Conservation (phyloP, 2,888 invertebrate genomes). For the Polydrusus pterygomalis region DNA sequence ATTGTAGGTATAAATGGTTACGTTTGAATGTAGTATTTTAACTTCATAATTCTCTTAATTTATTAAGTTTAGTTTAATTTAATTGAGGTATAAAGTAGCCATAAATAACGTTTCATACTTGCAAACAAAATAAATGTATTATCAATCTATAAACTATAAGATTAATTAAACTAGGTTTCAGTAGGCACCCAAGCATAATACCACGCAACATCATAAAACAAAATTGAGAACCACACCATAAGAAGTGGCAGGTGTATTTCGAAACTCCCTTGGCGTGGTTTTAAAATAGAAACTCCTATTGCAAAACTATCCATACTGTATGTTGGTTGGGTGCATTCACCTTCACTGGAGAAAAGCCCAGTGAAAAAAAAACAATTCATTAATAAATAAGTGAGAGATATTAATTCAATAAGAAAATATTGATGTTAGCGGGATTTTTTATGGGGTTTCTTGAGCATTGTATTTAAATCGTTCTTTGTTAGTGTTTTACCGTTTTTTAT, state of each 20-base stretch:
- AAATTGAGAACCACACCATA: conserved; percentile 13
- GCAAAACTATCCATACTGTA: conserved; percentile 10
- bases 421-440: conserved; percentile 7
- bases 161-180: too few species aligned
- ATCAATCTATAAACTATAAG: too few species aligned
- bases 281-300: conserved; percentile 32
- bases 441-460: conserved; percentile 11
- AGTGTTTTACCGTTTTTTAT: conserved; percentile 1
- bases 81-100: too few species aligned
- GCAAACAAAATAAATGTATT: too few species aligned
- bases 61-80: too few species aligned
- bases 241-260: conserved; percentile 20
- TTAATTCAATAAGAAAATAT: conserved; percentile 9
- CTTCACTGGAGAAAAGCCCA: conserved; percentile 12
- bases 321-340: conserved; percentile 25
- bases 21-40: too few species aligned
- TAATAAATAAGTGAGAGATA: conserved; percentile 21
- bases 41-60: too few species aligned
- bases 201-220: neutral
- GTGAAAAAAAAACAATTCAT: conserved; percentile 32
- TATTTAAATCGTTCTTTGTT: conserved; percentile 15
- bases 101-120: too few species aligned
- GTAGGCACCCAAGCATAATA: too few species aligned
- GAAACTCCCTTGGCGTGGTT: conserved; percentile 13
- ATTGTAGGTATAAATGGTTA: too few species aligned